phyloP scores from a whole-genome alignment of 1,140 invertebrate genomes.

The Ceratitis capitata region DNA sequence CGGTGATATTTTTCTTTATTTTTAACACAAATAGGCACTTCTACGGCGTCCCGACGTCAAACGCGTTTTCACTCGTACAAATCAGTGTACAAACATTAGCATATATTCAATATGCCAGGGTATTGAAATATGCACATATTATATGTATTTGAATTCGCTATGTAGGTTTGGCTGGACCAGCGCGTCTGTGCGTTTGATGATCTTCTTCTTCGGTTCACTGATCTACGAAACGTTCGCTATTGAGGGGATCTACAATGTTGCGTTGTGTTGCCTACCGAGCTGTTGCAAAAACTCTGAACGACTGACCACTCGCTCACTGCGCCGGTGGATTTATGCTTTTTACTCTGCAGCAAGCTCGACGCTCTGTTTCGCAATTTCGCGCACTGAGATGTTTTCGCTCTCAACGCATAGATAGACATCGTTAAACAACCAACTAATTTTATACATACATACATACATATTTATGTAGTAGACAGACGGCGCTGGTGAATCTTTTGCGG shows the following conservation, averaged over 20 bases:
- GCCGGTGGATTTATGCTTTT: neutral
- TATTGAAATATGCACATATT: neutral
- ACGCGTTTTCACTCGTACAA: neutral
- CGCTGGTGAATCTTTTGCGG: neutral
- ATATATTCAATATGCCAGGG: neutral
- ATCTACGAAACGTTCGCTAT: neutral
- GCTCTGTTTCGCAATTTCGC: neutral
- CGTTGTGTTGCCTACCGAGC: neutral
- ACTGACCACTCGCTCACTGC: neutral
- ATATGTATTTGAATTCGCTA: neutral
- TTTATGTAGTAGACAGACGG: too few relatives aligned
- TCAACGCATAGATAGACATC: neutral
- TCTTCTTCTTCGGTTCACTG: neutral
- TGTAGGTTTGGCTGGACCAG: neutral
- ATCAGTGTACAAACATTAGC: neutral
- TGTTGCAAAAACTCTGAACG: neutral
- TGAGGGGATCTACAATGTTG: neutral
- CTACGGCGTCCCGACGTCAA: neutral
- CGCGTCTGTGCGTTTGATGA: neutral
- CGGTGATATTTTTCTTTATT: neutral
- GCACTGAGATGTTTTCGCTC: neutral
- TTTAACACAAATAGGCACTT: constrained; percentile 11
- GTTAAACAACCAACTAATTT: neutral
- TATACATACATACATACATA: too few relatives aligned
- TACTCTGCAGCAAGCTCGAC: neutral